phyloP scores from a whole-genome alignment of 1,140 invertebrate genomes.

The Eriocheir sinensis region DNA sequence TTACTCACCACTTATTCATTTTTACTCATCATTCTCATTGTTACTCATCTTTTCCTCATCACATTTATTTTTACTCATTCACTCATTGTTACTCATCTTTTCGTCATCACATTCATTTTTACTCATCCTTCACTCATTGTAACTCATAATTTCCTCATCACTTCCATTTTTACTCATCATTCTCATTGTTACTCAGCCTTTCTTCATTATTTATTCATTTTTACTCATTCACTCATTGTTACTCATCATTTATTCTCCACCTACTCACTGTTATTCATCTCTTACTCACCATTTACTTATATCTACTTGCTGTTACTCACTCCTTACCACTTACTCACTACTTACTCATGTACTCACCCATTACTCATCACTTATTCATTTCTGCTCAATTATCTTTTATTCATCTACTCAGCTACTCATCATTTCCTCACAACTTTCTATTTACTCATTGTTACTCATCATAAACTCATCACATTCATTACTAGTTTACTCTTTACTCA shows the following conservation, averaged over 20 bases:
- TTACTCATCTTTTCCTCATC: no score
- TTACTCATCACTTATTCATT: background rate
- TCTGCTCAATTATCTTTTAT: background rate
- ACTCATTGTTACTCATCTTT: no score
- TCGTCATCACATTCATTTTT: no score
- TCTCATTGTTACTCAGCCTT: background rate
- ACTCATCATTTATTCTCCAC: background rate
- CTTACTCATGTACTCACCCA: background rate
- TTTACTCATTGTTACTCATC: no score
- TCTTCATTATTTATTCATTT: background rate
- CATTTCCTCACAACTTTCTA: background rate
- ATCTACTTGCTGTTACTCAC: background rate
- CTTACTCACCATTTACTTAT: background rate
- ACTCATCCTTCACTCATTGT: no score
- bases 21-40: no score
- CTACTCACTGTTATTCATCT: no score
- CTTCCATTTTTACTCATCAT: background rate
- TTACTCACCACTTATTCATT: background rate
- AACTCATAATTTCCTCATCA: background rate
- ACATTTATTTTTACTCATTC: no score
- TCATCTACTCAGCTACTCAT: background rate
- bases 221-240: no score
- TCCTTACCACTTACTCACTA: background rate
- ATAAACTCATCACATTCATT: no score
- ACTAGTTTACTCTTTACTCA: background rate